These are phyloP conservation scores for Platyscapa corneri DNA, from an alignment of 1,140 invertebrate species.

Conservation along the genomic window DNA sequence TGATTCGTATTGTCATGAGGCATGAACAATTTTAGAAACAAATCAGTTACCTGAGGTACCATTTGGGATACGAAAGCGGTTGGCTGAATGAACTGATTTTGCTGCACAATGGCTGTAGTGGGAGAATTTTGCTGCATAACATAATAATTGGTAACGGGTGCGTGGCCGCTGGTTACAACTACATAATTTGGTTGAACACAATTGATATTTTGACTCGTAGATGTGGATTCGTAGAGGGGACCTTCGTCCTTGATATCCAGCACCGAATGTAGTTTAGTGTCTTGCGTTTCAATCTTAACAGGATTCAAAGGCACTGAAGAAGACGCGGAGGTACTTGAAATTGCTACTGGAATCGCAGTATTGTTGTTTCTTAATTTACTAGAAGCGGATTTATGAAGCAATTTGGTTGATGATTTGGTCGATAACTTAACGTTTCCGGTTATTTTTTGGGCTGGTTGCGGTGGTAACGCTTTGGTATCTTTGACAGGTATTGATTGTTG, in stretches of 20 bases:
- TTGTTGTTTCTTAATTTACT: background rate
- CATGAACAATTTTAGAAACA: no score
- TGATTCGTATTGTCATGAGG: no score
- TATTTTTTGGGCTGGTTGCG: background rate
- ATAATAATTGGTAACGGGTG: slow-evolving; percentile 56
- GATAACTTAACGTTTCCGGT: background rate
- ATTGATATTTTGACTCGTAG: background rate
- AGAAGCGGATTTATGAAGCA: background rate
- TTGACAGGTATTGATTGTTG: background rate
- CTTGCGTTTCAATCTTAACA: slow-evolving; percentile 24
- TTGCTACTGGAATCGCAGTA: background rate
- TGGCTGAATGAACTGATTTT: slow-evolving; percentile 47
- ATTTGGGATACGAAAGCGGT: slow-evolving; percentile 53
- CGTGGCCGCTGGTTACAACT: slow-evolving; percentile 53
- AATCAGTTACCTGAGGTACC: slow-evolving; percentile 30
- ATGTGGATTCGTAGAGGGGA: slow-evolving; percentile 27
- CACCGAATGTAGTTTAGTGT: slow-evolving; percentile 67
- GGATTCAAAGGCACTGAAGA: slow-evolving; percentile 18
- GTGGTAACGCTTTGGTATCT: background rate
- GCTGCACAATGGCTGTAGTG: slow-evolving; percentile 36
- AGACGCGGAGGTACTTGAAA: background rate
- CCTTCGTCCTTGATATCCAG: slow-evolving; percentile 69
- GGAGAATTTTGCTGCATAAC: slow-evolving; percentile 52
- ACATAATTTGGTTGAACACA: slow-evolving; percentile 59
- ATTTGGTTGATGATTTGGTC: background rate